These are phyloP conservation scores for Betta splendens DNA, from an alignment of 2,797 vertebrate genomes.

Conservation along the genomic window DNA sequence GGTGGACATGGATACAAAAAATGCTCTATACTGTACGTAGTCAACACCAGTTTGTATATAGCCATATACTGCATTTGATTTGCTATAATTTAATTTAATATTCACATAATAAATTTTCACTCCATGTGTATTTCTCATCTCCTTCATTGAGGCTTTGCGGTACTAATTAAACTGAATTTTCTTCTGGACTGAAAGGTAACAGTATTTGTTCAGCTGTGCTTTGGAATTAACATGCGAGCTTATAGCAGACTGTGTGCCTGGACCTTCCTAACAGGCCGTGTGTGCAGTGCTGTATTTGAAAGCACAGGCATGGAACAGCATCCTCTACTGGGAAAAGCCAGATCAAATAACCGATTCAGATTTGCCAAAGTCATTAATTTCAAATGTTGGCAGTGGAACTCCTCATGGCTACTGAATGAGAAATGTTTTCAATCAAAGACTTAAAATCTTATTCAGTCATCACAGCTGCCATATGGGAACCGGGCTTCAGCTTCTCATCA, in stretches of 20 bases:
- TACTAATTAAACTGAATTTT: constrained; percentile 53
- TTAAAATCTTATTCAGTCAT: constrained; percentile 61
- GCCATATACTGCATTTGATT: too few species aligned
- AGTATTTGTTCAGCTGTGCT: constrained; percentile 73
- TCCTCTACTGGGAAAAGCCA: constrained; percentile 63
- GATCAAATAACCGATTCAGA: constrained; percentile 71
- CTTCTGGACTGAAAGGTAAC: constrained; percentile 55
- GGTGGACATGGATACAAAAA: too few species aligned
- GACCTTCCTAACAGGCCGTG: constrained; percentile 44
- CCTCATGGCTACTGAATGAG: constrained; percentile 57
- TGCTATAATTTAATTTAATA: neutral
- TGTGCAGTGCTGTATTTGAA: constrained; percentile 60
- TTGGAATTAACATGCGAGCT: constrained; percentile 57
- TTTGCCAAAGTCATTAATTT: constrained; percentile 75
- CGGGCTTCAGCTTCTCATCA: constrained; percentile 22
- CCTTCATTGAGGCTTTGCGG: constrained; percentile 53
- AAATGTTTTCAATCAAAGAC: constrained; percentile 63
- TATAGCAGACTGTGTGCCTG: constrained; percentile 61
- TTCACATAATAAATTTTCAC: constrained; percentile 18
- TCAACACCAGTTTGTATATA: too few species aligned
- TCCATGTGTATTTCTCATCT: constrained; percentile 33
- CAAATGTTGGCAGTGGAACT: constrained; percentile 58
- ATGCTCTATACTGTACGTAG: too few species aligned
- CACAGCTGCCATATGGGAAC: constrained; percentile 42
- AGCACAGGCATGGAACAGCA: constrained; percentile 48